phyloP scores from a whole-genome alignment of 2,797 vertebrate species.

The Sebastes vulpes region DNA sequence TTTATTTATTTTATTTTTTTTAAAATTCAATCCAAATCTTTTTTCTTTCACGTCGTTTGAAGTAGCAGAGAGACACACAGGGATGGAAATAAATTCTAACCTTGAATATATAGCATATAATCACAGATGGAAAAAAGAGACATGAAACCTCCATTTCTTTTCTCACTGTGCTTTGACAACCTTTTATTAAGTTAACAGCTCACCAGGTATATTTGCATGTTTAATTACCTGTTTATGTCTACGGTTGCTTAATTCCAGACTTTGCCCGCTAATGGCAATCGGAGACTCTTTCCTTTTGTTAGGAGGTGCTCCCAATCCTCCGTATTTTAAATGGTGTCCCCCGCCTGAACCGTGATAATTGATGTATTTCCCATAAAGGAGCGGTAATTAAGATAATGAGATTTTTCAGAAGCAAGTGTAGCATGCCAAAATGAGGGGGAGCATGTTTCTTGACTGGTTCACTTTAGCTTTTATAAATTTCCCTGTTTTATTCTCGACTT shows the following conservation, averaged over 20 bases:
- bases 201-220: slow-evolving; percentile 26
- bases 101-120: background rate
- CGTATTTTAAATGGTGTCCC: slow-evolving; percentile 49
- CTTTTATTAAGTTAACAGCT: slow-evolving; percentile 16
- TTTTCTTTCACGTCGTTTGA: background rate
- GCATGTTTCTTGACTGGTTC: slow-evolving; percentile 46
- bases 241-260: slow-evolving; percentile 15
- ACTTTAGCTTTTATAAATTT: slow-evolving; percentile 43
- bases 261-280: slow-evolving; percentile 24
- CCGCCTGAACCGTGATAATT: slow-evolving; percentile 57
- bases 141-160: background rate
- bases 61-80: background rate
- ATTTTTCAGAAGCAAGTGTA: slow-evolving; percentile 73
- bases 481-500: slow-evolving; percentile 8
- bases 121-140: background rate
- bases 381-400: slow-evolving; percentile 80
- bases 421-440: slow-evolving; percentile 59
- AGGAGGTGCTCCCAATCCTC: slow-evolving; percentile 41
- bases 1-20: too few species aligned
- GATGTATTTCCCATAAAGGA: slow-evolving; percentile 74
- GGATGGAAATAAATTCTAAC: background rate
- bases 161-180: background rate
- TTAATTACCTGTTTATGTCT: slow-evolving; percentile 50
- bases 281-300: slow-evolving; percentile 48
- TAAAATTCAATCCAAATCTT: background rate